Conservation (phyloP, 2,113 vertebrate genomes). For the Saimiri boliviensis region DNA sequence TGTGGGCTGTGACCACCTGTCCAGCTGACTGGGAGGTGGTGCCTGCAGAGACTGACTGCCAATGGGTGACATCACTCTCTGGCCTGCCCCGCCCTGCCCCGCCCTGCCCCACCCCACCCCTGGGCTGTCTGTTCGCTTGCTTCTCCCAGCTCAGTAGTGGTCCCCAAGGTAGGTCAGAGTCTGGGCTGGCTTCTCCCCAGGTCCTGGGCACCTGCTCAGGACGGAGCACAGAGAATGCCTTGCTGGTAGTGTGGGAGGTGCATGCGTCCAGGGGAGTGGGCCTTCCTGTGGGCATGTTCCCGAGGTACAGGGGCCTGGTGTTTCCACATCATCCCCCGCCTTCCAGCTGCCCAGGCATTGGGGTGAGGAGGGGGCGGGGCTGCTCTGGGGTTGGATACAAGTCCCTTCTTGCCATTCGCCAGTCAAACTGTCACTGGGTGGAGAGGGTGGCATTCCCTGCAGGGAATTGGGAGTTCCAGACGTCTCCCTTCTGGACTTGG, state of each 20-base stretch:
- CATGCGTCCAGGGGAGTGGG: background rate
- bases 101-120: fast-evolving
- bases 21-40: background rate
- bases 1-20: background rate
- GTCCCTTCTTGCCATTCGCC: background rate
- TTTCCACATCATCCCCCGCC: fast-evolving
- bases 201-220: no score
- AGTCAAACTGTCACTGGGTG: no score
- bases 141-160: background rate
- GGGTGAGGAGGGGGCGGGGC: background rate
- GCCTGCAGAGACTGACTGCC: background rate
- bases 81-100: fast-evolving
- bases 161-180: background rate
- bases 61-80: fast-evolving
- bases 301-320: background rate
- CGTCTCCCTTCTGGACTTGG: background rate
- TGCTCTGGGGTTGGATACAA: background rate
- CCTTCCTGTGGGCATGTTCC: background rate
- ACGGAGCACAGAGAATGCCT: background rate
- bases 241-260: background rate
- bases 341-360: background rate
- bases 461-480: background rate
- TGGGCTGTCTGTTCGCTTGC: background rate
- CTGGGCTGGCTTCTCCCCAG: background rate
- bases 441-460: no score